These are phyloP conservation scores for Drosophila sechellia DNA, from an alignment of 1,140 invertebrate genomes.

Conservation along the genomic window DNA sequence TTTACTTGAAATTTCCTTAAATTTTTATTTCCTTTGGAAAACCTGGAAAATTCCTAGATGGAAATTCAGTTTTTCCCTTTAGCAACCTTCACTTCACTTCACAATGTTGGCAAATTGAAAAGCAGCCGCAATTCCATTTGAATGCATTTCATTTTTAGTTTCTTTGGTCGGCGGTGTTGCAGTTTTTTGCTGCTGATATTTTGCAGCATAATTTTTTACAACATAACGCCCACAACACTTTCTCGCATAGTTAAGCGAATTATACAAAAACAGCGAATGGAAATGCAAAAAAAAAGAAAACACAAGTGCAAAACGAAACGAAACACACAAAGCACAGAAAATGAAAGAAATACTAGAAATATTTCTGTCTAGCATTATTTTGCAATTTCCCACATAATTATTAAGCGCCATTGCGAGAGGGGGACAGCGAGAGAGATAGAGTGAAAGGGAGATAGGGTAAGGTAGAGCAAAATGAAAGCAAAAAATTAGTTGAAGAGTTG, in stretches of 20 bases:
- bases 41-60: conserved; percentile 30
- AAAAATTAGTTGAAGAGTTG: conserved; percentile 18
- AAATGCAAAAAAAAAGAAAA: conserved; percentile 31
- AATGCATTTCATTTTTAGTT: conserved; percentile 42
- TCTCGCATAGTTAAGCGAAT: conserved; percentile 72
- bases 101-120: conserved; percentile 41
- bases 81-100: conserved; percentile 30
- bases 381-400: conserved; percentile 79
- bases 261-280: conserved; percentile 30
- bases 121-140: conserved; percentile 43
- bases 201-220: conserved; percentile 49
- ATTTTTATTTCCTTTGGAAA: not conserved
- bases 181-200: conserved; percentile 20
- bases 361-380: conserved; percentile 80
- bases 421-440: conserved; percentile 1
- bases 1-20: not conserved
- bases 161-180: conserved; percentile 16
- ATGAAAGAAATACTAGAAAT: conserved; percentile 26
- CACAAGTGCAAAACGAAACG: conserved; percentile 33
- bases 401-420: conserved; percentile 51
- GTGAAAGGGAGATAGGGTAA: conserved; percentile 16
- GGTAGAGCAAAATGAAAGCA: conserved; percentile 51
- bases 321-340: conserved; percentile 21
- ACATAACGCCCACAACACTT: conserved; percentile 75
- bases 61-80: conserved; percentile 16